A percentile compares a stretch with the other conserved stretches of the same genome.
phyloP scores from a whole-genome alignment of 1,140 invertebrate species.

The Hermetia illucens region DNA sequence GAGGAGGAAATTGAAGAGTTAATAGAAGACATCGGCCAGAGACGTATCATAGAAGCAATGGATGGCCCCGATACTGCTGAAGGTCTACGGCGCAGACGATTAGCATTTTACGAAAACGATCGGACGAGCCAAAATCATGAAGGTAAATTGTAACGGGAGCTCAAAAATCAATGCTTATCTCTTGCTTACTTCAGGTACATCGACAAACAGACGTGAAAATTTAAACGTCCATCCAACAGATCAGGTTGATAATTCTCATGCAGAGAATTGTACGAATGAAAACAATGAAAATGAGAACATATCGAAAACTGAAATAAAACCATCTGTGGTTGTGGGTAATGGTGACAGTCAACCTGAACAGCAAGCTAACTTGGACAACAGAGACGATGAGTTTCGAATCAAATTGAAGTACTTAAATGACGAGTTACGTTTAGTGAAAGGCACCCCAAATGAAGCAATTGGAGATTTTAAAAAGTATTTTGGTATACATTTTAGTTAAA shows the following conservation, averaged over 20 bases:
- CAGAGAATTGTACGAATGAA: constrained; percentile 1
- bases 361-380: neutral
- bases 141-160: neutral
- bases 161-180: neutral
- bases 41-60: constrained; percentile 5
- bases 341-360: neutral
- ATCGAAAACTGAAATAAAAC: neutral
- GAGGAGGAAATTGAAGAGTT: neutral
- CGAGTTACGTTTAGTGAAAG: constrained; percentile 64
- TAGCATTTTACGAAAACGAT: neutral
- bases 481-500: too few species aligned
- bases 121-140: neutral
- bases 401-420: constrained; percentile 79
- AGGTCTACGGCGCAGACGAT: constrained; percentile 1
- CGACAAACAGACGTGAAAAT: neutral
- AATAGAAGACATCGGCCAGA: neutral
- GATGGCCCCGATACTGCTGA: constrained; percentile 2
- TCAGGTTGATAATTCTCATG: neutral
- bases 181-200: too few species aligned
- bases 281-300: constrained; percentile 3
- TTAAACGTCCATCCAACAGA: neutral
- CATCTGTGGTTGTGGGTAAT: neutral
- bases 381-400: constrained; percentile 32
- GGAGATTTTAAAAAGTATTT: constrained; percentile 84
- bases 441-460: constrained; percentile 55